A percentile compares a stretch with the other conserved stretches of the same genome.
phyloP scores from a whole-genome alignment of 2,888 invertebrate genomes.

The Fissipunctia ypsillon region DNA sequence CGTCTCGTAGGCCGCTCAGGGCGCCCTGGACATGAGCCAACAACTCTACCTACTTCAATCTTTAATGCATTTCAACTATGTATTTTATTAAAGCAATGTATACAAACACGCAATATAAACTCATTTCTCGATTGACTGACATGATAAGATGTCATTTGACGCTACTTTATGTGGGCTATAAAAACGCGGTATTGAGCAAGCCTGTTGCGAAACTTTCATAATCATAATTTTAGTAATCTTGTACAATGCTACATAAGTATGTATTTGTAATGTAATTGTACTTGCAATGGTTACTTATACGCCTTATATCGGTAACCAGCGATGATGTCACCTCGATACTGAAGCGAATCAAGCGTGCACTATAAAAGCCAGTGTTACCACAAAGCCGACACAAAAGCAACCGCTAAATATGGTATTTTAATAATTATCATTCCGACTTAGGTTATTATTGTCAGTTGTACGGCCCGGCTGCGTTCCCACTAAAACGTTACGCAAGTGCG shows the following conservation, averaged over 20 bases:
- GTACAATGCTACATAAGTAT: constrained; percentile 3
- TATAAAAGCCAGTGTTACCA: constrained; percentile 70
- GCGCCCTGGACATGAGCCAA: constrained; percentile 75
- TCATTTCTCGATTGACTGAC: constrained; percentile 57
- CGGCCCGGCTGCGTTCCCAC: constrained; percentile 67
- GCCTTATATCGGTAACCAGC: constrained; percentile 43
- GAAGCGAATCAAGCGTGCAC: constrained; percentile 69
- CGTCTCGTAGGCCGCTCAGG: constrained; percentile 68
- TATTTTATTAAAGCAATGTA: constrained; percentile 72
- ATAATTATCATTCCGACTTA: constrained; percentile 75
- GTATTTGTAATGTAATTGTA: constrained; percentile 16
- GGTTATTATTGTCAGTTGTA: constrained; percentile 66
- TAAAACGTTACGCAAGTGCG: constrained; percentile 68
- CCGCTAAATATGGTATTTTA: constrained; percentile 74
- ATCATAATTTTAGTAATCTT: constrained; percentile 45
- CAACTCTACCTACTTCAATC: constrained; percentile 74
- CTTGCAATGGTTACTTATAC: constrained; percentile 47
- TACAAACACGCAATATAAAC: constrained; percentile 58
- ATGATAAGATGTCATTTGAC: constrained; percentile 59
- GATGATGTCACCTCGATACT: constrained; percentile 72
- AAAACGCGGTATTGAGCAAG: constrained; percentile 49
- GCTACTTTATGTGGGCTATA: constrained; percentile 42
- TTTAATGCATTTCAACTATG: constrained; percentile 76
- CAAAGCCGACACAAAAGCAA: constrained; percentile 70
- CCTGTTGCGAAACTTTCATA: constrained; percentile 25